Conservation (phyloP, 1,140 invertebrate genomes). For the Coenobita brevimanus region DNA sequence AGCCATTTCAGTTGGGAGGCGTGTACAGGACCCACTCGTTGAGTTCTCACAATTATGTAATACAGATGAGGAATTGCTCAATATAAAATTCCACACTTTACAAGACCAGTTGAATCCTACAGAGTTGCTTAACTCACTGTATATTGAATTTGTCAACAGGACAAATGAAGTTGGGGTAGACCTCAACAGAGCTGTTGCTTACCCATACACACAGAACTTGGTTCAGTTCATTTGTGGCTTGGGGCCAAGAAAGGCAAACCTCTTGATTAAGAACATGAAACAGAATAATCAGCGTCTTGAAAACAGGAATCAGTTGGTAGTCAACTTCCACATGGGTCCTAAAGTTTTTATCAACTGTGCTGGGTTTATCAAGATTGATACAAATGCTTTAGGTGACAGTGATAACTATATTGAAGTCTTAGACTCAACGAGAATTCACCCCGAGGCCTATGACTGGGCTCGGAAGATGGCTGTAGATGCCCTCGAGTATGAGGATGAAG, state of each 20-base stretch:
- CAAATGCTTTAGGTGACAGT: conserved; percentile 91
- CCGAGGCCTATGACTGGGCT: conserved; percentile 99
- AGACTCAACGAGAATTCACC: conserved; percentile 98
- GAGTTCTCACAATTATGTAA: conserved; percentile 97
- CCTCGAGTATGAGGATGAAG: conserved; percentile 97
- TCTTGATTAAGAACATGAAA: conserved; percentile 92
- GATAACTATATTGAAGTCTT: conserved; percentile 87
- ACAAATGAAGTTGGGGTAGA: conserved; percentile 99
- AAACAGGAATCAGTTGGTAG: conserved; percentile 96
- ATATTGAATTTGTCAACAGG: conserved; percentile 92
- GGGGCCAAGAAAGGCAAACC: conserved; percentile 94
- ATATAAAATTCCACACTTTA: conserved; percentile 91
- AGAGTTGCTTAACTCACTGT: conserved; percentile 76
- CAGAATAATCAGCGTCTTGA: conserved; percentile 94
- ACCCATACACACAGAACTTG: conserved; percentile 89
- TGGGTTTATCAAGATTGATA: conserved; percentile 99
- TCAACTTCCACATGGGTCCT: conserved; percentile 96
- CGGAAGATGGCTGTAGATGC: conserved; percentile 99
- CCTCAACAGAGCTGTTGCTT: conserved; percentile 92
- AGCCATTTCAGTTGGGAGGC: conserved; percentile 92
- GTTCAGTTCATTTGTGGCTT: conserved; percentile 98
- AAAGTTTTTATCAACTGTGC: conserved; percentile 99
- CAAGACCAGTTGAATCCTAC: conserved; percentile 74
- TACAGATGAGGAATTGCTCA: conserved; percentile 95
- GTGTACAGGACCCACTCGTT: conserved; percentile 95